These are phyloP conservation scores for Lepidurus couesii DNA, from an alignment of 1,140 invertebrate genomes.

Conservation along the genomic window DNA sequence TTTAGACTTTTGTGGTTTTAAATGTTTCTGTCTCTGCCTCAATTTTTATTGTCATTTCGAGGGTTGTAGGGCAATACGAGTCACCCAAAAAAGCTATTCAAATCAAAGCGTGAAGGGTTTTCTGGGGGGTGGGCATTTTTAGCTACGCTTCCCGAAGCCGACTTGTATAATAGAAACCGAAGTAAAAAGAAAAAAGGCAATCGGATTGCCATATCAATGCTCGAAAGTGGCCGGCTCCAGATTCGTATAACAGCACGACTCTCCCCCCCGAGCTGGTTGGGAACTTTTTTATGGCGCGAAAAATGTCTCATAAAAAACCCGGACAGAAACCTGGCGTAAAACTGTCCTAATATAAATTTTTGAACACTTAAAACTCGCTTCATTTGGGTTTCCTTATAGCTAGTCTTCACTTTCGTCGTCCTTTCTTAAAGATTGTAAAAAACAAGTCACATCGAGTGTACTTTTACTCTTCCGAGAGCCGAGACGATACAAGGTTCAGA, in stretches of 20 bases:
- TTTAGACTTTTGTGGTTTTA: conserved; percentile 9
- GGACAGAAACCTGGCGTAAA: conserved; percentile 14
- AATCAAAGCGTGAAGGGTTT: conserved; percentile 4
- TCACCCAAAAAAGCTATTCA: not conserved
- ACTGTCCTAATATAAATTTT: conserved; percentile 11
- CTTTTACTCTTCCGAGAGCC: too few relatives aligned
- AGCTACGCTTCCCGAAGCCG: not conserved
- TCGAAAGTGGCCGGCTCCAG: conserved; percentile 13
- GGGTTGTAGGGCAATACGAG: not conserved
- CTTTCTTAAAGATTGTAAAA: not conserved
- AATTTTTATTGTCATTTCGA: conserved; percentile 1
- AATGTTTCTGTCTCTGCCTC: not conserved
- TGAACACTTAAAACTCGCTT: not conserved
- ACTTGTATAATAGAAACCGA: not conserved
- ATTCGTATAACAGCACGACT: not conserved
- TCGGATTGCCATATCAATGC: conserved; percentile 10
- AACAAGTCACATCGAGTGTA: not conserved
- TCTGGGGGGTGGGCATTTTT: not conserved
- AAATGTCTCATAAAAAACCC: conserved; percentile 6
- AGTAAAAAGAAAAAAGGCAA: not conserved
- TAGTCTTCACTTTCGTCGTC: not conserved
- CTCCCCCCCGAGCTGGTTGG: not conserved
- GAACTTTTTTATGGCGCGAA: conserved; percentile 14
- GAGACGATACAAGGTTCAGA: too few relatives aligned
- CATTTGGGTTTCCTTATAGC: too few relatives aligned